A percentile compares a stretch with the other conserved stretches of the same genome.
Evolutionary conservation across 2,888 invertebrate genomes (phyloP).

Genomic region (Luperina nickerlii): DNA sequence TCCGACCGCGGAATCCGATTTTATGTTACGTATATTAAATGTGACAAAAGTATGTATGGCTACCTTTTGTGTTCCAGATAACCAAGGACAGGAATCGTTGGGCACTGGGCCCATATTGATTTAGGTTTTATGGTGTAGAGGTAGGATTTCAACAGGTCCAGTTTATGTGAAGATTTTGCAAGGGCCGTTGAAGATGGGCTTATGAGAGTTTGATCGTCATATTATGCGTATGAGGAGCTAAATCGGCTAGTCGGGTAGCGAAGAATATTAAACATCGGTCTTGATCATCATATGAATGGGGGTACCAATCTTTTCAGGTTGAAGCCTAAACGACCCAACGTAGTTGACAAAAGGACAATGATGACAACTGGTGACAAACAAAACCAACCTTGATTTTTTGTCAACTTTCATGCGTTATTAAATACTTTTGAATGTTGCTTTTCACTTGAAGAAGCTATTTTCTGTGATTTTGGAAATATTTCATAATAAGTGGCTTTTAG

Average conservation of each 20-base stretch:
- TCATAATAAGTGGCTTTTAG: too few species aligned
- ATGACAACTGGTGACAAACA: not conserved
- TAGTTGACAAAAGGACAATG: not conserved
- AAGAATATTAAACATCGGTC: not conserved
- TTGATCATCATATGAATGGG: not conserved
- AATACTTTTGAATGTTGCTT: not conserved
- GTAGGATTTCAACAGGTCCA: not conserved
- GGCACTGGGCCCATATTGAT: slow-evolving; percentile 52
- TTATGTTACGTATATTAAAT: slow-evolving; percentile 26
- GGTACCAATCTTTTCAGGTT: not conserved
- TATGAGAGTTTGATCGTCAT: slow-evolving; percentile 23
- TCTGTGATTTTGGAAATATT: too few species aligned
- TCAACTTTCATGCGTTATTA: not conserved
- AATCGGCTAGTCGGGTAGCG: not conserved
- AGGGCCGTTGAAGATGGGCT: slow-evolving; percentile 23
- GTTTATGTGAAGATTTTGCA: slow-evolving; percentile 30
- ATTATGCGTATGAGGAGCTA: slow-evolving; percentile 27
- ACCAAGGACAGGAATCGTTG: slow-evolving; percentile 3
- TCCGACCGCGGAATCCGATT: slow-evolving; percentile 38
- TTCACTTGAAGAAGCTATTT: not conserved
- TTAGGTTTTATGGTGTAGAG: slow-evolving; percentile 48
- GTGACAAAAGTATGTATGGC: slow-evolving; percentile 39
- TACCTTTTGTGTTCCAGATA: slow-evolving; percentile 19
- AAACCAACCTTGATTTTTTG: not conserved
- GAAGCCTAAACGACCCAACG: not conserved